Evolutionary conservation across 1,140 invertebrate species (phyloP), one percentile per base, ranked within the genome.

Genomic region (Sminthurides bifidus): DNA sequence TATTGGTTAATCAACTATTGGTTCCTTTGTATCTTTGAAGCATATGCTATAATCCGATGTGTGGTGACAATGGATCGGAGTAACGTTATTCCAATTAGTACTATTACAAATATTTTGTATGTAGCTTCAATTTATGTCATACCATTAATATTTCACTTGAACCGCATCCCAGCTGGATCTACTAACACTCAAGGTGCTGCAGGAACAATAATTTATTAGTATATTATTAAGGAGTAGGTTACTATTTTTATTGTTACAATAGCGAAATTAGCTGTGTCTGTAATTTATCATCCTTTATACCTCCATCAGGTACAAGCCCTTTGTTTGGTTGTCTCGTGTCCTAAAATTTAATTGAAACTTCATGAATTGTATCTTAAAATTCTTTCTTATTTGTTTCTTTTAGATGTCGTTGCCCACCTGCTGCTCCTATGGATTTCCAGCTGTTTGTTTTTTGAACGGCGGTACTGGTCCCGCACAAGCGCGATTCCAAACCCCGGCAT

Each of bases 381-480:
- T n/a, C n/a, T n/a, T n/a, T n/a, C n/a, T 6, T 6, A 21, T 6
- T 14, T 10, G 10, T 6, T 43, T 43, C 6, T 6, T 8, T 43
- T 8, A 6, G 21, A 19, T 43, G 8, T 6, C 21, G 6, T 19
- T 43, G 17, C 6, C 8, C 6, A 14, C 15, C 8, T 43, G 6
- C 41, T 6, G 6, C 8, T 35, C 33, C 8, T 10, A 35, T n/a
- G 8, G n/a, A 8, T 10, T n/a, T 35, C 33, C 33, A 35, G n/a
- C 33, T n/a, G n/a, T 10, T n/a, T 35, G 10, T 10, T 6, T 6
- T 21, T 48, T 23, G 26, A 51, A 35, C 8, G 49, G 49, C 15
- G 49, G 49, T 3, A 51, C 49, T 4, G 49, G 49, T n/a, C 49
- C 49, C 14, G 49, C 49, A 26, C 49, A 51, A 24, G 49, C 49